phyloP scores from a whole-genome alignment of 1,140 invertebrate genomes.

The Cheumatopsyche charites region DNA sequence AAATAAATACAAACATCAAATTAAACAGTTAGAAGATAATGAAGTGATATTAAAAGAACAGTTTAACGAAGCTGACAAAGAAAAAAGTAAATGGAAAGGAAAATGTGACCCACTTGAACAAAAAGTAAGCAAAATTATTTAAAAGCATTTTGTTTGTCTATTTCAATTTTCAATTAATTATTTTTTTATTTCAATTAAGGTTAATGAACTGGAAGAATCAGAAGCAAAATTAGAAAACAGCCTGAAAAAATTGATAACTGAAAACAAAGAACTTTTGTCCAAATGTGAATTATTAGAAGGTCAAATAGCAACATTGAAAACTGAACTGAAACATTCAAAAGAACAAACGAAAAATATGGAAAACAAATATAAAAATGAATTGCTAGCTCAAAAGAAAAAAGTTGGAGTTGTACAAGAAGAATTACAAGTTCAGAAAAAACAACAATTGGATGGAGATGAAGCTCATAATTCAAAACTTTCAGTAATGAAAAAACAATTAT shows the following conservation, averaged over 20 bases:
- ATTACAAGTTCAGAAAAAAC: constrained; percentile 55
- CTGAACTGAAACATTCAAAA: constrained; percentile 61
- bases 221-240: constrained; percentile 60
- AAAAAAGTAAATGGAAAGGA: constrained; percentile 55
- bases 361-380: constrained; percentile 58
- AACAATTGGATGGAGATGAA: constrained; percentile 58
- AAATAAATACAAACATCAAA: constrained; percentile 66
- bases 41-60: constrained; percentile 41
- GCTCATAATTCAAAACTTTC: constrained; percentile 59
- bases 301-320: constrained; percentile 55
- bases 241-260: constrained; percentile 61
- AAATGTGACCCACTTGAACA: constrained; percentile 56
- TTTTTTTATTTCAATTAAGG: constrained; percentile 15
- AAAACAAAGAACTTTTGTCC: constrained; percentile 56
- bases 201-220: constrained; percentile 61
- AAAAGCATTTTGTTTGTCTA: background rate
- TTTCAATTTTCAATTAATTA: constrained; percentile 3
- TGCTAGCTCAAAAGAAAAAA: constrained; percentile 54
- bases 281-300: constrained; percentile 55
- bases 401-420: constrained; percentile 58
- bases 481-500: constrained; percentile 59
- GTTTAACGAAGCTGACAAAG: constrained; percentile 50
- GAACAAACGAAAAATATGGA: constrained; percentile 58
- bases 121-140: constrained; percentile 51
- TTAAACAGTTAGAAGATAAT: constrained; percentile 59